Conservation (phyloP, 2,888 invertebrate genomes). For the Chloroclysta siterata region DNA sequence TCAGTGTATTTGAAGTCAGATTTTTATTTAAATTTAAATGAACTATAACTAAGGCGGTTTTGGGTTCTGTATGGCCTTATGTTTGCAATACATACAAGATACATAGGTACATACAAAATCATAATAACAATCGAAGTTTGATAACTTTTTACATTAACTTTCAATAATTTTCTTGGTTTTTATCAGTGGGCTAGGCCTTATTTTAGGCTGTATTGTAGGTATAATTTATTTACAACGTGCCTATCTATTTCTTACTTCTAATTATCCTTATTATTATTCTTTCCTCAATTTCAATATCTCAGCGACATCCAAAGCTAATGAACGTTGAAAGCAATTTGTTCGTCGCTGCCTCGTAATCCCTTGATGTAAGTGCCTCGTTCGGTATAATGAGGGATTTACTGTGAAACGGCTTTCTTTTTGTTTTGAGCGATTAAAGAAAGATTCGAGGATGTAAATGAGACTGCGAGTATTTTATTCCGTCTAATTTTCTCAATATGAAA, state of each 20-base stretch:
- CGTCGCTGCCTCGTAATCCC: conserved; percentile 41
- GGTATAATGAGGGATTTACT: conserved; percentile 38
- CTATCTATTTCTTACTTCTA: conserved; percentile 1
- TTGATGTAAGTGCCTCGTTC: conserved; percentile 35
- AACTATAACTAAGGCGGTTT: no score
- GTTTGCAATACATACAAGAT: no score
- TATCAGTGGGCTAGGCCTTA: no score
- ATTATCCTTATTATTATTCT: conserved; percentile 12
- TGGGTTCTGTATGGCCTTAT: not conserved
- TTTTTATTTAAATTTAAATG: no score
- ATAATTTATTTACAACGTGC: no score
- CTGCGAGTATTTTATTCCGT: not conserved
- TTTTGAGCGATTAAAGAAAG: conserved; percentile 8
- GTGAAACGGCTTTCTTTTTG: conserved; percentile 20
- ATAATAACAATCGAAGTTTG: no score
- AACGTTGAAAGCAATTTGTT: conserved; percentile 41
- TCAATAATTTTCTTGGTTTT: no score
- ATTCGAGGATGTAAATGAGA: conserved; percentile 13
- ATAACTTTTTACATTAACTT: no score
- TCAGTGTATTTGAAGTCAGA: no score
- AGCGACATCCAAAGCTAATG: conserved; percentile 32
- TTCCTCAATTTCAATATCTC: conserved; percentile 21
- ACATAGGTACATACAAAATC: no score
- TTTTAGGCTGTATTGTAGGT: no score
- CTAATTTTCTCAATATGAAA: no score